Evolutionary conservation across 1,140 invertebrate genomes (phyloP).

Genomic region (Propsilocerus akamusi): DNA sequence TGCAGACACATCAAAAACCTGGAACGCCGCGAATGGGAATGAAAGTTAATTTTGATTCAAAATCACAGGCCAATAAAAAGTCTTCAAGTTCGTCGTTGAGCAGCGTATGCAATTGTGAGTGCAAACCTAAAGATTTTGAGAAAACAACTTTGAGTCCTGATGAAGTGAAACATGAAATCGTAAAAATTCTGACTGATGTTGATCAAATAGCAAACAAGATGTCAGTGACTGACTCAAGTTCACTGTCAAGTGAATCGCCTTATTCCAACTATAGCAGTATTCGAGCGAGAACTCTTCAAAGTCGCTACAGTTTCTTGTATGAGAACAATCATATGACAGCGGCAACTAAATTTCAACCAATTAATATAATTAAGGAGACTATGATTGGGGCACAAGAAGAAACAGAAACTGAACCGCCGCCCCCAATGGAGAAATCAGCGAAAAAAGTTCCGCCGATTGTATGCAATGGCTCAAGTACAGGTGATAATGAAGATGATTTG

Average conservation of each 20-base stretch:
- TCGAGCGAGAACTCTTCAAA: neutral
- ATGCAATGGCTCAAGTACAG: slow-evolving; percentile 4
- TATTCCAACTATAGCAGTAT: neutral
- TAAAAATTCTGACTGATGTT: slow-evolving; percentile 19
- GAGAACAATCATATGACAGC: slow-evolving; percentile 2
- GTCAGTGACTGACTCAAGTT: neutral
- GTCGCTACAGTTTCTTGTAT: neutral
- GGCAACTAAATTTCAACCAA: neutral
- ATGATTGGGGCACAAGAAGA: neutral
- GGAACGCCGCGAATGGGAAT: neutral
- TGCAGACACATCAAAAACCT: neutral
- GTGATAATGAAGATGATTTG: slow-evolving; percentile 31
- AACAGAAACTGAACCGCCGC: slow-evolving; percentile 6
- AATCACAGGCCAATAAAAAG: neutral
- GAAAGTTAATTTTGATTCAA: neutral
- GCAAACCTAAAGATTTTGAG: slow-evolving; percentile 18
- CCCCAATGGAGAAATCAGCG: slow-evolving; percentile 20
- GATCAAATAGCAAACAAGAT: neutral
- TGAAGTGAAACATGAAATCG: slow-evolving; percentile 20
- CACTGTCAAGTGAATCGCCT: neutral
- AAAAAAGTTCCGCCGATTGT: too few species aligned
- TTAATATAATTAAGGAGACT: neutral
- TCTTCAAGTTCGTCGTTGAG: too few species aligned
- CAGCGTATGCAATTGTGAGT: slow-evolving; percentile 19
- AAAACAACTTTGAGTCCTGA: slow-evolving; percentile 16